Base-by-base conservation (phyloP, 2,888 invertebrate genomes). In the Brenthis daphne region DNA sequence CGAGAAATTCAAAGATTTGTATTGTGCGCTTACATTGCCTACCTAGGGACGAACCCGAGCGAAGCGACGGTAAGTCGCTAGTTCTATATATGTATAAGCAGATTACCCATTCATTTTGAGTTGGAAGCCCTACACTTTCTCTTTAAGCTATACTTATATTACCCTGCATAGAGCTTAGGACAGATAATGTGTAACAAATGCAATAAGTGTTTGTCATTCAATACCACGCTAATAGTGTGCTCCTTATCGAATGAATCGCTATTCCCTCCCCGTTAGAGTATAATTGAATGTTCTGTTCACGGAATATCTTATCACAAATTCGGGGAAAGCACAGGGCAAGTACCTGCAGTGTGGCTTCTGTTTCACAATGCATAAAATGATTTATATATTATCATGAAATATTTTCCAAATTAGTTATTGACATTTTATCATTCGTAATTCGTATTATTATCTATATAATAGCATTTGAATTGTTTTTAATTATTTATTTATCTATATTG, bases 171-270 rank as follows among this genome's bases (percentile, higher is more conserved):
- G 48, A 60, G 60, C 60, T 60, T 60, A 60, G 50, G 33, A 60
- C 50, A 50, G 60, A 29, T 60, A 60, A 60, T 50, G 13, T 60
- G 50, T 60, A 33, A 60, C 60, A 60, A 60, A 60, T 60, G 60
- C 60, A 60, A 60, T 60, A 60, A 60, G 60, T 60, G 33, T 60
- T 60, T 60, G 60, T 60, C 60, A 60, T 60, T 60, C 60, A 50
- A 60, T 60, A 60, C 60, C 33, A 16, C 60, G 50, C 50, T 60
- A 50, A 50, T n/a, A 48, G 58, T 4, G 29, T 29, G 48, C 14
- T 58, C 58, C 58, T 48, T 29, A 58, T 60, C 29, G 29, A 58
- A 58, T 47, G 58, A 48, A 47, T 47, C 56, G 29, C 57, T 58
- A 47, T 47, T 24, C 58, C 20, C 47, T 48, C 14, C 47, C 37